Evolutionary conservation across 2,797 vertebrate genomes (phyloP), one percentile per base, ranked within the genome.

Genomic region (Vireo griseus): DNA sequence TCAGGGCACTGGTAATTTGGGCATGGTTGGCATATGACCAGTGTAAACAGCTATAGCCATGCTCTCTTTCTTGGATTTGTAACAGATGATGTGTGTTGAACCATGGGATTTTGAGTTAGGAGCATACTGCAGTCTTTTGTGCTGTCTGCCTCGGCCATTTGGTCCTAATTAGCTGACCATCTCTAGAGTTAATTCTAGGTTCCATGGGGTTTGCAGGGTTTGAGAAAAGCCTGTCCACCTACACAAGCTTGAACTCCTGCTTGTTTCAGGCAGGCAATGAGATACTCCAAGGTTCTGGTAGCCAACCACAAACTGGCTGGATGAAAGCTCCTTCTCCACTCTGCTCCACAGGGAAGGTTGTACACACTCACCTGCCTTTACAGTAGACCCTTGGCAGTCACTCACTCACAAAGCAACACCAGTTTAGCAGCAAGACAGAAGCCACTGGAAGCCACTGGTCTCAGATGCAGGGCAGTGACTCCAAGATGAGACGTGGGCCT

Each of bases 321-420:
- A 16, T 6, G n/a, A 74, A 90, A 61, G 28, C 42, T 81, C 63
- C n/a, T 65, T 45, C 37, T 61, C 21, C 21, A 25, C 18, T 31
- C 48, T 51, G 29, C 66, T 75, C 31, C 58, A 31, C 0, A 1
- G 33, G 42, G 21, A 65, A 80, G 16, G 29, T 1, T 57, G 13
- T 24, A 54, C n/a, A 4, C 5, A 2, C 4, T 18, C 0, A 0
- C 39, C 13, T 40, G 51, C 28, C 17, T 58, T 55, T 39, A 51
- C 37, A 67, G 59, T 0, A 2, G 51, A 44, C 16, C 24, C 37
- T 42, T 5, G 5, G 13, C 52, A n/a, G 31, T 15, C 5, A 19
- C 15, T 54, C 18, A 11, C 42, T 65, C 77, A 44, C 5, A 29
- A 54, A 88, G 44, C 63, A 59, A 29, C 33, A 52, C 12, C 35